Evolutionary conservation across 2,888 invertebrate species (phyloP).

Genomic region (Dascillus cervinus): DNA sequence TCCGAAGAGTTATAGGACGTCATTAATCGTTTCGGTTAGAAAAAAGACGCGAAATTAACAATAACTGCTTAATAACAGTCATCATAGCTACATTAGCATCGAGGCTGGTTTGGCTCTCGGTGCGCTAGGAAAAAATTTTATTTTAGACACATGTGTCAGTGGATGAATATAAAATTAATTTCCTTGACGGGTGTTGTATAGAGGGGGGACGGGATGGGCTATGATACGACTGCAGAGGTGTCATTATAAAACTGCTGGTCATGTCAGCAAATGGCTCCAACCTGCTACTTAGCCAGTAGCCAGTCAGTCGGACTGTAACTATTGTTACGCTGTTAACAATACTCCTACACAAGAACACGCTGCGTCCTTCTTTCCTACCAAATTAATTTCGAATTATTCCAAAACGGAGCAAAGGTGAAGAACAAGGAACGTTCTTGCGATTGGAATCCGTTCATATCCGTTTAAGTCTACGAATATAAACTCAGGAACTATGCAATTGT

Average conservation of each 20-base stretch:
- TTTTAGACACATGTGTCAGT: slow-evolving; percentile 14
- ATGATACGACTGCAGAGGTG: slow-evolving; percentile 39
- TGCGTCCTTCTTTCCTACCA: slow-evolving; percentile 9
- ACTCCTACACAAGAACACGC: slow-evolving; percentile 10
- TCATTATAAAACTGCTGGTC: slow-evolving; percentile 42
- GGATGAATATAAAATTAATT: slow-evolving; percentile 38
- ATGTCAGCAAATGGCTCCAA: slow-evolving; percentile 43
- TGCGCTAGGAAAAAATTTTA: neutral
- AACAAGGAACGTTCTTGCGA: too few species aligned
- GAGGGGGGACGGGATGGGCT: slow-evolving; percentile 31
- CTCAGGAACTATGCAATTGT: too few species aligned
- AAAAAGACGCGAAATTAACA: slow-evolving; percentile 12
- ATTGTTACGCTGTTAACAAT: slow-evolving; percentile 16
- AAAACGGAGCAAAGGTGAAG: too few species aligned
- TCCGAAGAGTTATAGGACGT: slow-evolving; percentile 13
- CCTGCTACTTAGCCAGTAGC: slow-evolving; percentile 44
- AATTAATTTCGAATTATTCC: too few species aligned
- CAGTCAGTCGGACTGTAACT: slow-evolving; percentile 36
- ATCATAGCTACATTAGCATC: too few species aligned
- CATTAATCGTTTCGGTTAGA: slow-evolving; percentile 14
- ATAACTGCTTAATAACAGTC: too few species aligned
- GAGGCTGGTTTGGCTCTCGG: too few species aligned
- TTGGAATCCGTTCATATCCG: too few species aligned
- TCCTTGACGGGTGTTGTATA: slow-evolving; percentile 36
- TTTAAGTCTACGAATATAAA: too few species aligned